These are phyloP conservation scores for Electrophaes corylata DNA, from an alignment of 2,888 invertebrate genomes.

Conservation along the genomic window DNA sequence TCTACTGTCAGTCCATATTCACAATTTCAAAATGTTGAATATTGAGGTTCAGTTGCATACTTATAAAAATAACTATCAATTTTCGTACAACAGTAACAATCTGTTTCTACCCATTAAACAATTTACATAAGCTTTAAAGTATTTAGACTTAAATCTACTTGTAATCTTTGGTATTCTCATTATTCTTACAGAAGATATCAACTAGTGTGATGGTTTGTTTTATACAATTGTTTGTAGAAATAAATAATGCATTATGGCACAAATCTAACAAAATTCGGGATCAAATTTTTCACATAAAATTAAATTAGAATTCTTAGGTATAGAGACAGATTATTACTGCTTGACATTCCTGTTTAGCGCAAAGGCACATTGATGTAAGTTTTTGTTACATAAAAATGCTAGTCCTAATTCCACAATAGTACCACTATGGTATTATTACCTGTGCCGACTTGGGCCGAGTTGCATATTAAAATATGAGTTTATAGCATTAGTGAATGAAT, in stretches of 20 bases:
- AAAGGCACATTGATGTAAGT: conserved; percentile 30
- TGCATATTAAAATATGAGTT: neutral
- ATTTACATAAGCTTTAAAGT: conserved; percentile 52
- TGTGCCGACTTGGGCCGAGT: neutral
- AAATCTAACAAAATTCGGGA: conserved; percentile 30
- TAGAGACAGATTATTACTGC: conserved; percentile 83
- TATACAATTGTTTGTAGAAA: conserved; percentile 34
- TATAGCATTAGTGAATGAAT: neutral
- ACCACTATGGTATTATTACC: no score
- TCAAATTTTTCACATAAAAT: conserved; percentile 21
- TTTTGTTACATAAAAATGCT: neutral
- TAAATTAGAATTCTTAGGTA: conserved; percentile 47
- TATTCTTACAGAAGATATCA: conserved; percentile 62
- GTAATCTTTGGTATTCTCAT: conserved; percentile 80
- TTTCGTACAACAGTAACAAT: conserved; percentile 77
- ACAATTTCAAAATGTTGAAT: conserved; percentile 67
- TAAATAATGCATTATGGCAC: conserved; percentile 41
- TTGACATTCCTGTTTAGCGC: conserved; percentile 67
- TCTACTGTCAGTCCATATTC: conserved; percentile 67
- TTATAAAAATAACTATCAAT: conserved; percentile 72
- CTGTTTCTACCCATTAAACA: conserved; percentile 74
- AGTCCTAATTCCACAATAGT: neutral
- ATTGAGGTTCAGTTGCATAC: conserved; percentile 69
- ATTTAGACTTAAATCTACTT: conserved; percentile 75
- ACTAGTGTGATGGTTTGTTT: conserved; percentile 63